phyloP scores from a whole-genome alignment of 1,140 invertebrate species.

The Papilio glaucus region DNA sequence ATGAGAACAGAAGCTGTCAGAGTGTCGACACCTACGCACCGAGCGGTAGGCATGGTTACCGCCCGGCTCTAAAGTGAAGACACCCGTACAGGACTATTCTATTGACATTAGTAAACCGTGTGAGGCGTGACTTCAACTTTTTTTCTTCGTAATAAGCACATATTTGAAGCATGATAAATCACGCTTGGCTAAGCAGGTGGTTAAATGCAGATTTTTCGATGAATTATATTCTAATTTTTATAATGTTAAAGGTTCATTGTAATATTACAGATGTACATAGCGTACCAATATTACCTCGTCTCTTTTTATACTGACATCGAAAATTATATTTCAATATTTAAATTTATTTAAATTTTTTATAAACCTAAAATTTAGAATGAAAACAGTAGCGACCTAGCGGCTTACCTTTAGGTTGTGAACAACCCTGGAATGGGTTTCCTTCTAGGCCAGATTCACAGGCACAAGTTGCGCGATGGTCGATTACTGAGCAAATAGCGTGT shows the following conservation, averaged over 20 bases:
- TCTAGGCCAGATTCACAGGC: conserved; percentile 87
- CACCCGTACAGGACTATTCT: conserved; percentile 63
- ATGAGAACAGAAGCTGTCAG: conserved; percentile 56
- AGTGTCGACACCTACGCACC: conserved; percentile 59
- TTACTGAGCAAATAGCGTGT: conserved; percentile 86
- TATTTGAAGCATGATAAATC: conserved; percentile 72
- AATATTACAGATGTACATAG: conserved; percentile 1
- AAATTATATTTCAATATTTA: conserved; percentile 2
- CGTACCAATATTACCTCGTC: background rate
- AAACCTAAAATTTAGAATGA: conserved; percentile 4
- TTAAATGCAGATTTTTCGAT: conserved; percentile 62
- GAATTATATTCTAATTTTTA: conserved; percentile 22
- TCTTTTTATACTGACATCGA: conserved; percentile 10
- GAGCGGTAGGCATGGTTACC: conserved; percentile 74
- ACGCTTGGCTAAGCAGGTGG: conserved; percentile 78
- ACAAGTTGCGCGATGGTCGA: conserved; percentile 88
- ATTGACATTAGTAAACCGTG: conserved; percentile 73
- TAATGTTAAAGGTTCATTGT: conserved; percentile 32
- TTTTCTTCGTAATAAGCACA: conserved; percentile 61
- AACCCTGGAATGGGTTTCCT: conserved; percentile 90
- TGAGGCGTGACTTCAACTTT: conserved; percentile 67
- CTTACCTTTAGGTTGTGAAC: conserved; percentile 79
- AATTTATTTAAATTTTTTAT: too few species aligned
- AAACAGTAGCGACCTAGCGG: background rate
- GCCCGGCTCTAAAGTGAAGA: conserved; percentile 61